A percentile compares a stretch with the other conserved stretches of the same genome.
phyloP scores from a whole-genome alignment of 2,797 vertebrate species.

The Macropus fuliginosus region DNA sequence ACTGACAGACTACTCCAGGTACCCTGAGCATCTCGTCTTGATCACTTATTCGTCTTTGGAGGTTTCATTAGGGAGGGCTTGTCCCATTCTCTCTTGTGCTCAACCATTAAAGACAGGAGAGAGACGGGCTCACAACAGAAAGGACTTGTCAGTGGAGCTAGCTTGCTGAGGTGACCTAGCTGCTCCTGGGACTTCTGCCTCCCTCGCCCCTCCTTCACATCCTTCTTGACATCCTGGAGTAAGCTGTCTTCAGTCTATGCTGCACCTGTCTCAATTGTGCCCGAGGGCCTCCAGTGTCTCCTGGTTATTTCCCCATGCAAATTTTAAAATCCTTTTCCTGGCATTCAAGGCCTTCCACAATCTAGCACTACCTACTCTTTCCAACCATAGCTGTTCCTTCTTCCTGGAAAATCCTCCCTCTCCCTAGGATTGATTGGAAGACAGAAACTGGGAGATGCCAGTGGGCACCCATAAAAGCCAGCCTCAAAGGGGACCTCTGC shows the following conservation, averaged over 20 bases:
- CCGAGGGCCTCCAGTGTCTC: not conserved
- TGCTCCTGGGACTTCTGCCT: too few species aligned
- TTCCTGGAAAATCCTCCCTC: not conserved
- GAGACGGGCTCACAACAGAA: too few species aligned
- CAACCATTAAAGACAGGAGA: too few species aligned
- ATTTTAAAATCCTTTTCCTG: not conserved
- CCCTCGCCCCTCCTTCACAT: too few species aligned
- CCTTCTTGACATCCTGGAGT: too few species aligned
- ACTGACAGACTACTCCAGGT: not conserved
- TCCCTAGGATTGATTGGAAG: not conserved
- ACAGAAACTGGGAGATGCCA: not conserved
- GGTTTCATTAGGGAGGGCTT: not conserved
- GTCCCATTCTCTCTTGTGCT: too few species aligned
- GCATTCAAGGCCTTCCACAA: not conserved
- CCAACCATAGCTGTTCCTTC: not conserved
- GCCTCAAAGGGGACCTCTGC: not conserved
- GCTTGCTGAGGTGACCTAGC: too few species aligned
- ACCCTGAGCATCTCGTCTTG: not conserved
- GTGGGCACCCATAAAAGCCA: not conserved
- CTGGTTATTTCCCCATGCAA: not conserved
- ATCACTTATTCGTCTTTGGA: not conserved
- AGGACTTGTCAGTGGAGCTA: too few species aligned
- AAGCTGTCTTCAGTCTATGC: too few species aligned
- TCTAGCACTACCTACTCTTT: not conserved
- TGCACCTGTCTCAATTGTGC: too few species aligned